phyloP scores from a whole-genome alignment of 2,888 invertebrate genomes.

The Rhagonycha lutea region DNA sequence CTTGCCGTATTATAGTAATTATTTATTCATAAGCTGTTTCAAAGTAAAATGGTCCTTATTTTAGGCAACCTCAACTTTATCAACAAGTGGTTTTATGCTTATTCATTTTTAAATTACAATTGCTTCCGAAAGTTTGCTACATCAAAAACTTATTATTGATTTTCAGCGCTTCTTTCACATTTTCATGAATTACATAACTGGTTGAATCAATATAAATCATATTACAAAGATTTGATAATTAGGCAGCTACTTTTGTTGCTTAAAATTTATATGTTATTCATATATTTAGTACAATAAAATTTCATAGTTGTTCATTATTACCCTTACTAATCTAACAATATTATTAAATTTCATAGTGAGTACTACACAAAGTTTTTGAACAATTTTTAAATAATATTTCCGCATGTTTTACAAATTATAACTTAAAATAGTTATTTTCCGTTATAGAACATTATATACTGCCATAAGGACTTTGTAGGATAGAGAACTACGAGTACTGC shows the following conservation, averaged over 20 bases:
- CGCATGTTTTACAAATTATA: no score
- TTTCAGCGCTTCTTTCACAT: neutral
- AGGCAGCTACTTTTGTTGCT: neutral
- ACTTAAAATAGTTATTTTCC: no score
- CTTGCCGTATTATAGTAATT: neutral
- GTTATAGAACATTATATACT: no score
- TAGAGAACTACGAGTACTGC: no score
- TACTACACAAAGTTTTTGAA: no score
- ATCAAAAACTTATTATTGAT: neutral
- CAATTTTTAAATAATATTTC: no score
- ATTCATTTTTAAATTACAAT: slow-evolving; percentile 29
- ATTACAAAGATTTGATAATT: neutral
- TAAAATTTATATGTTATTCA: neutral
- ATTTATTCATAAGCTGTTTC: neutral
- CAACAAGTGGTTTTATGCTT: slow-evolving; percentile 49
- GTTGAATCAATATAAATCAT: neutral
- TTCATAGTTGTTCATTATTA: no score
- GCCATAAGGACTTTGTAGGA: no score
- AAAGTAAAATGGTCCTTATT: neutral
- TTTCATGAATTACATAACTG: neutral
- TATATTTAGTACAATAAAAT: no score
- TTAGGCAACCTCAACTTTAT: slow-evolving; percentile 36
- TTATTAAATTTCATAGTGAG: no score
- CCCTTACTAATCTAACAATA: no score
- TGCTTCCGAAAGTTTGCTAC: neutral